Percentiles rank a stretch among this genome's conserved stretches.
Evolutionary conservation across 2,888 invertebrate genomes (phyloP).

Genomic region (Zeuzera pyrina): DNA sequence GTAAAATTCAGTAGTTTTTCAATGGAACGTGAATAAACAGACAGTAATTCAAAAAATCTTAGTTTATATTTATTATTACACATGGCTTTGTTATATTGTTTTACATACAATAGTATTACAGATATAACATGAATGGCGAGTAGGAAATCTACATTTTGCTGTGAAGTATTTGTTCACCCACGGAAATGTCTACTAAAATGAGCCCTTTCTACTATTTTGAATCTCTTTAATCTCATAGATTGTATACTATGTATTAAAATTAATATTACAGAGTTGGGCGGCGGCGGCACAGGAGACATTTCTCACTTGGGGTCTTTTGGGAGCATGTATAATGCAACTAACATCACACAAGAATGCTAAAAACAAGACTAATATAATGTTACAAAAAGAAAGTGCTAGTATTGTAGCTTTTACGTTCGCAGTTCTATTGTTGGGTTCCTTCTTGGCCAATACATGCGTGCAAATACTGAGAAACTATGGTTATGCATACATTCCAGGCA

Average conservation of each 20-base stretch:
- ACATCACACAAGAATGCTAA: constrained; percentile 83
- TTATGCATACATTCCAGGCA: constrained; percentile 84
- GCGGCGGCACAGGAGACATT: constrained; percentile 92
- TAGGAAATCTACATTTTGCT: too few species aligned
- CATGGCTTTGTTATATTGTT: not conserved
- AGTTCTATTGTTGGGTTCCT: constrained; percentile 81
- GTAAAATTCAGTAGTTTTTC: not conserved
- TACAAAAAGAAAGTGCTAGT: constrained; percentile 65
- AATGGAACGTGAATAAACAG: not conserved
- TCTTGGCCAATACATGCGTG: constrained; percentile 87
- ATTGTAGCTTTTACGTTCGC: constrained; percentile 77
- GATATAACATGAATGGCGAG: too few species aligned
- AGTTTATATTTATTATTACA: not conserved
- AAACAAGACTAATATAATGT: constrained; percentile 59
- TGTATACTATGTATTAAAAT: not conserved
- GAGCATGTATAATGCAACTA: constrained; percentile 85
- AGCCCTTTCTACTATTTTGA: too few species aligned
- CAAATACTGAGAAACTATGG: constrained; percentile 83
- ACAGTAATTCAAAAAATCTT: not conserved
- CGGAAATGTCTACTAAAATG: too few species aligned
- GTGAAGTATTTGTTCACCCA: too few species aligned
- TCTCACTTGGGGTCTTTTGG: constrained; percentile 89
- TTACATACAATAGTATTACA: too few species aligned
- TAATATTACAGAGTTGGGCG: constrained; percentile 81
- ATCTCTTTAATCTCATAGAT: not conserved